Conservation (phyloP, 2,888 invertebrate species). For the Julus scanicus region DNA sequence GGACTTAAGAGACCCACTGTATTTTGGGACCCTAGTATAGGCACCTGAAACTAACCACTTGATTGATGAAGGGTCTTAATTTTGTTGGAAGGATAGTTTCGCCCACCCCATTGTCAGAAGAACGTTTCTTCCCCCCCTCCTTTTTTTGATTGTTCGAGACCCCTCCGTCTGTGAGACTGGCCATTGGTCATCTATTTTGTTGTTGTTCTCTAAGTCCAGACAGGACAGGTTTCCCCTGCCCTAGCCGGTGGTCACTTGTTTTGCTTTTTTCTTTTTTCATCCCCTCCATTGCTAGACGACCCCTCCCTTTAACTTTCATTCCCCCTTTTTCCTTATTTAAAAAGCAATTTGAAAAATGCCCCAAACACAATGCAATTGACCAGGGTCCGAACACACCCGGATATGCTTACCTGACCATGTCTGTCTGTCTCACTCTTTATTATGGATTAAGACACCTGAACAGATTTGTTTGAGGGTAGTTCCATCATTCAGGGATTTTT, state of each 20-base stretch:
- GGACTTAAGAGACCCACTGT: too few species aligned
- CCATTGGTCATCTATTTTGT: slow-evolving; percentile 7
- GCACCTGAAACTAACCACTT: background rate
- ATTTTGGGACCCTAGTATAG: background rate
- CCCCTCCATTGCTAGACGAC: background rate
- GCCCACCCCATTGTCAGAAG: slow-evolving; percentile 20
- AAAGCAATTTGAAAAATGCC: background rate
- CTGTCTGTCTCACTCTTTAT: background rate
- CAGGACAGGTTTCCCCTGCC: background rate
- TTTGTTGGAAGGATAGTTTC: background rate
- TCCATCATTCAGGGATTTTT: too few species aligned
- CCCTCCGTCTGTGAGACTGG: background rate
- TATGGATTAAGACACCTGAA: too few species aligned
- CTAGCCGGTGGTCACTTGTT: slow-evolving; percentile 21
- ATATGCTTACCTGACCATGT: background rate
- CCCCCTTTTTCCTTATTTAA: background rate
- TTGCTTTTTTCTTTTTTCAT: background rate
- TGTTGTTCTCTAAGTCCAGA: background rate
- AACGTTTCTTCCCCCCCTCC: background rate
- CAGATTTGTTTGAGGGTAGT: too few species aligned
- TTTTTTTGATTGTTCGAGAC: background rate
- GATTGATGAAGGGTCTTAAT: slow-evolving; percentile 19
- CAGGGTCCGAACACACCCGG: background rate
- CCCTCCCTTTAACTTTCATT: background rate
- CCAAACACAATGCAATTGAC: background rate